Percentiles rank a stretch among this genome's conserved stretches.
Evolutionary conservation across 2,888 invertebrate species (phyloP).

Genomic region (Leucoma salicis): DNA sequence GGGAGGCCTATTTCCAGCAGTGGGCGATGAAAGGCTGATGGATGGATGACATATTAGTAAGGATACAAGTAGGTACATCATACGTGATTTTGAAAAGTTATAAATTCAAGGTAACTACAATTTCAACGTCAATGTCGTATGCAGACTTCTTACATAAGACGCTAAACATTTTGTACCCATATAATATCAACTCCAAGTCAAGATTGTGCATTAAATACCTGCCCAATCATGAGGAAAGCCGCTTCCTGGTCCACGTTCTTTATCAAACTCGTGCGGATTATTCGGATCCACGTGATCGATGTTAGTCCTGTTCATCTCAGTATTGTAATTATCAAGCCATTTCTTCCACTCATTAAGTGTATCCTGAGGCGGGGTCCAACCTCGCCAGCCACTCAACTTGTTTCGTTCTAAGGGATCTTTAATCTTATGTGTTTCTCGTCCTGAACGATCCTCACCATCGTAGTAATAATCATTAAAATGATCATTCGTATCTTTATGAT

Average conservation of each 20-base stretch:
- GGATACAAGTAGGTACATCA: no score
- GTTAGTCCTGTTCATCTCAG: background rate
- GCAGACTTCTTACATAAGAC: no score
- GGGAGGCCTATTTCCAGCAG: no score
- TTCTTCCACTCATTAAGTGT: background rate
- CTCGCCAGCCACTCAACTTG: background rate
- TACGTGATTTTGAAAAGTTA: no score
- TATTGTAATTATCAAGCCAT: background rate
- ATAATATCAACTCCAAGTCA: no score
- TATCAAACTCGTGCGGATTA: background rate
- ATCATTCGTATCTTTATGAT: background rate
- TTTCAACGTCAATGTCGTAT: no score
- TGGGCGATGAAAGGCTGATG: no score
- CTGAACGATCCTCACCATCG: background rate
- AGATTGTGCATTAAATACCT: conserved; percentile 4
- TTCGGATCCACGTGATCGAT: background rate
- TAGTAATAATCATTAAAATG: background rate
- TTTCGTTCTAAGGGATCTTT: background rate
- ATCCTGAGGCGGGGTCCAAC: background rate
- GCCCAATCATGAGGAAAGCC: background rate
- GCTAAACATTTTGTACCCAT: no score
- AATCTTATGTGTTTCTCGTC: background rate
- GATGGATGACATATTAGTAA: no score
- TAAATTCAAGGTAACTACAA: no score
- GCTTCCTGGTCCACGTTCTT: background rate